These are phyloP conservation scores for Pherbina coryleti DNA, from an alignment of 2,888 invertebrate species.

Conservation along the genomic window DNA sequence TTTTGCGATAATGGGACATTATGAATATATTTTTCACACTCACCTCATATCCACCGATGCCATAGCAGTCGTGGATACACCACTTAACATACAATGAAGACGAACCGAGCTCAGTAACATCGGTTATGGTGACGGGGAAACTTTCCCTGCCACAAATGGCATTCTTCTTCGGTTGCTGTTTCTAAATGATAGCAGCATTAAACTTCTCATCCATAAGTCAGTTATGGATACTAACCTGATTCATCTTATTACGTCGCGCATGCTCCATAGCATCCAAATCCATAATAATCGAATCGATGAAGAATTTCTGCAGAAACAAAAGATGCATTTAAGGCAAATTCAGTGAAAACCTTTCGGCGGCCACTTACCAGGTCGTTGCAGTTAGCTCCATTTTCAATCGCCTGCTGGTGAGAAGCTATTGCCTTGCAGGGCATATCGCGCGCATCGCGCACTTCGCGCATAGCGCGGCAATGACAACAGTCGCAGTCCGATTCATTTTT, in stretches of 20 bases:
- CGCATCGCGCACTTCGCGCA: slow-evolving; percentile 31
- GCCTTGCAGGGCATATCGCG: slow-evolving; percentile 48
- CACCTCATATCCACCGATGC: slow-evolving; percentile 66
- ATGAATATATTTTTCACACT: background rate
- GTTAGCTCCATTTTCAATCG: background rate
- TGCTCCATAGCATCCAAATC: slow-evolving; percentile 62
- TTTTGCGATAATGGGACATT: no score
- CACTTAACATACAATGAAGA: slow-evolving; percentile 63
- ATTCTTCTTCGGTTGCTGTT: background rate
- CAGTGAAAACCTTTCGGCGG: background rate
- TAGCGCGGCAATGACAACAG: slow-evolving; percentile 59
- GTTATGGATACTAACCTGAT: slow-evolving; percentile 46
- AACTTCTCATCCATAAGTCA: background rate
- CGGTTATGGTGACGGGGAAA: slow-evolving; percentile 61
- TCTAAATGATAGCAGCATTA: background rate
- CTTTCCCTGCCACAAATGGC: slow-evolving; percentile 44
- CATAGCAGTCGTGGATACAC: slow-evolving; percentile 58
- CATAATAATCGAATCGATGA: slow-evolving; percentile 61
- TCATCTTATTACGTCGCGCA: slow-evolving; percentile 52
- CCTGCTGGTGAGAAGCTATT: slow-evolving; percentile 46
- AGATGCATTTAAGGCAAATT: background rate
- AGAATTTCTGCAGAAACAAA: slow-evolving; percentile 56
- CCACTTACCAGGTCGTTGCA: slow-evolving; percentile 46
- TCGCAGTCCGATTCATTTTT: slow-evolving; percentile 45
- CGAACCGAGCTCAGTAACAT: slow-evolving; percentile 58